phyloP scores from a whole-genome alignment of 2,113 vertebrate genomes.

The Scomber japonicus region DNA sequence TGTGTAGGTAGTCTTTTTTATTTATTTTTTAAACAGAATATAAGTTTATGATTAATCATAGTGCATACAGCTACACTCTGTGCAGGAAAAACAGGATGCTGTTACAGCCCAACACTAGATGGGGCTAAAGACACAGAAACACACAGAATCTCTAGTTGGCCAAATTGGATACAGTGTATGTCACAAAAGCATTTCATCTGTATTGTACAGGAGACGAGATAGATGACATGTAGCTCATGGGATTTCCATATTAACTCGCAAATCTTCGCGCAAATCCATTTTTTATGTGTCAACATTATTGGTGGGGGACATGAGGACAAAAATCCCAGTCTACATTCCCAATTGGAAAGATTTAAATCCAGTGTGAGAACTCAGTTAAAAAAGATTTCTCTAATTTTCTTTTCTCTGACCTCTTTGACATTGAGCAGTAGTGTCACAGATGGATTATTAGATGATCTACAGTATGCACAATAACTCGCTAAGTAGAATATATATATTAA shows the following conservation, averaged over 20 bases:
- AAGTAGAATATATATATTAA: conserved; percentile 45
- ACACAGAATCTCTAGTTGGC: neutral
- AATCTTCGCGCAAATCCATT: conserved; percentile 4
- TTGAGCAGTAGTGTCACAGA: conserved; percentile 49
- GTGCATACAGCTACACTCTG: neutral
- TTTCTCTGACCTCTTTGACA: conserved; percentile 65
- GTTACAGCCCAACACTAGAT: conserved; percentile 66
- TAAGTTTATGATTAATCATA: neutral
- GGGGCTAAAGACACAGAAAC: conserved; percentile 65
- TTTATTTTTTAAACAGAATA: neutral
- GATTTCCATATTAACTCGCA: neutral
- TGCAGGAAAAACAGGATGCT: neutral
- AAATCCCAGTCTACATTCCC: neutral
- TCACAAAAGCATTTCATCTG: neutral
- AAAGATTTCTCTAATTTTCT: conserved; percentile 58
- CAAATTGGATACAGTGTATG: neutral
- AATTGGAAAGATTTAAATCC: conserved; percentile 45
- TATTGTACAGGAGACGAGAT: neutral
- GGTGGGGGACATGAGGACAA: neutral
- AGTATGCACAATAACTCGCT: conserved; percentile 11
- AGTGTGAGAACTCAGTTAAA: conserved; percentile 66
- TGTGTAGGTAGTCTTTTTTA: neutral
- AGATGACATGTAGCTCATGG: neutral
- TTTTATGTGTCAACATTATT: conserved; percentile 10
- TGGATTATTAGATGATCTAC: conserved; percentile 55